A percentile compares a stretch with the other conserved stretches of the same genome.
Evolutionary conservation across 23 tunicate genomes (phyloP).

Genomic region (Pegea sp.): DNA sequence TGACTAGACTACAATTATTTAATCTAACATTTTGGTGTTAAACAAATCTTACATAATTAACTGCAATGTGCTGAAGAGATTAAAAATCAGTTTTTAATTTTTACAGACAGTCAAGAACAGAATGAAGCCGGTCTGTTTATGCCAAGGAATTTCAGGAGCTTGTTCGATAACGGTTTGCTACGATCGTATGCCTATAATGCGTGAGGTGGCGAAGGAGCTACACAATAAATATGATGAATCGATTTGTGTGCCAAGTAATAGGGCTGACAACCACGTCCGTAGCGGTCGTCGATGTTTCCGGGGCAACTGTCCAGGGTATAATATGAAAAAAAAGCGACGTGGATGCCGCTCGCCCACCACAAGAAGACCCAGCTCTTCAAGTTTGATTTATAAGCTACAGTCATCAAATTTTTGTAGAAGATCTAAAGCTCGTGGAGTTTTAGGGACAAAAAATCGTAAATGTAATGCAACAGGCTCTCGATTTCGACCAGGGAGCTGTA

Average conservation of each 20-base stretch:
- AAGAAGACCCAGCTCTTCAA: not conserved
- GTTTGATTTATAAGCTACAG: slow-evolving; percentile 16
- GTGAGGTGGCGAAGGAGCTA: slow-evolving; percentile 7
- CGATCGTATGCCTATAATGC: slow-evolving; percentile 21
- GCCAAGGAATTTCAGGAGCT: slow-evolving; percentile 49
- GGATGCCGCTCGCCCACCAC: slow-evolving; percentile 2
- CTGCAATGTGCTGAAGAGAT: too few relatives aligned
- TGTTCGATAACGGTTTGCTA: slow-evolving; percentile 46
- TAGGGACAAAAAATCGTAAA: slow-evolving; percentile 37
- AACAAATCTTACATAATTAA: too few relatives aligned
- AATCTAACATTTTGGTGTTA: too few relatives aligned
- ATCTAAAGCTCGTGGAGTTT: slow-evolving; percentile 12
- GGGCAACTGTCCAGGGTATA: not conserved
- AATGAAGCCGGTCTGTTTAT: slow-evolving; percentile 40
- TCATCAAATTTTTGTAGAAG: slow-evolving; percentile 33
- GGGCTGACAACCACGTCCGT: slow-evolving; percentile 14
- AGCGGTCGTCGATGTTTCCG: not conserved
- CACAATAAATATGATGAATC: slow-evolving; percentile 20
- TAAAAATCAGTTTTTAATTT: too few relatives aligned
- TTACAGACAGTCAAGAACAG: slow-evolving; percentile 23
- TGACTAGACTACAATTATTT: too few relatives aligned
- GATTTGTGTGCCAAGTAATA: slow-evolving; percentile 15
- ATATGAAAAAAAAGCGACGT: not conserved
- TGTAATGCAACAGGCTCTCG: slow-evolving; percentile 12
- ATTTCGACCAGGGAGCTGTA: slow-evolving; percentile 26